Base-by-base conservation (phyloP, 2,113 vertebrate species). In the Pongo abelii region DNA sequence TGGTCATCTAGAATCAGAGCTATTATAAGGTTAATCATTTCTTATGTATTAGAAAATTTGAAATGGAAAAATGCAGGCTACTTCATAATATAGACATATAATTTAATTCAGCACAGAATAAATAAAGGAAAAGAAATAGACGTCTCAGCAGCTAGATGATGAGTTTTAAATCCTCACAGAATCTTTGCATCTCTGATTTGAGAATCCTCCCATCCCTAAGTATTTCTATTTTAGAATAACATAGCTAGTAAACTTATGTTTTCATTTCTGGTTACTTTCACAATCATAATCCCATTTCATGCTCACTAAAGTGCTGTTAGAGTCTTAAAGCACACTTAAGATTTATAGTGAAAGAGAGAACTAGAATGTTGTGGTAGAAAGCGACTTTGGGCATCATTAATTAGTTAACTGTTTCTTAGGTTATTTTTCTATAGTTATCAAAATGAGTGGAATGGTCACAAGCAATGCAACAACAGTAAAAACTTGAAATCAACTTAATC, bases 21-120 rank as follows among this genome's bases (percentile, higher is more conserved):
- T 97, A 59, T 93, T 96, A 43, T 84, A 55, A 87, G 27, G 23
- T 93, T 98, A 97, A 97, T 97, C 25, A 67, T 13, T 94, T 97
- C 35, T n/a, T 57, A 57, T 48, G 25, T 95, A 43, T 11, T 88
- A 87, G 64, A 91, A 80, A 98, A 91, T 89, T 55, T 59, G 90
- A 97, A 98, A 84, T 81, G 14, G 70, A 89, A 88, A 95, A 80
- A 85, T 96, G 43, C 22, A 97, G 43, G 38, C n/a, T 94, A 92
- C 57, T 87, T 96, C 43, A 79, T 74, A 74, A 74, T 25, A 57
- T 46, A 96, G 93, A 97, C 72, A 77, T 86, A 70, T 91, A 87
- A 96, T 96, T 81, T 92, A 94, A 94, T 95, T 64, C 43, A 52
- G 70, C 18, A 38, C 0, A 11, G 10, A 94, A 96, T 72, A 70